These are phyloP conservation scores for Troides helena DNA, from an alignment of 2,888 invertebrate genomes.

Conservation along the genomic window DNA sequence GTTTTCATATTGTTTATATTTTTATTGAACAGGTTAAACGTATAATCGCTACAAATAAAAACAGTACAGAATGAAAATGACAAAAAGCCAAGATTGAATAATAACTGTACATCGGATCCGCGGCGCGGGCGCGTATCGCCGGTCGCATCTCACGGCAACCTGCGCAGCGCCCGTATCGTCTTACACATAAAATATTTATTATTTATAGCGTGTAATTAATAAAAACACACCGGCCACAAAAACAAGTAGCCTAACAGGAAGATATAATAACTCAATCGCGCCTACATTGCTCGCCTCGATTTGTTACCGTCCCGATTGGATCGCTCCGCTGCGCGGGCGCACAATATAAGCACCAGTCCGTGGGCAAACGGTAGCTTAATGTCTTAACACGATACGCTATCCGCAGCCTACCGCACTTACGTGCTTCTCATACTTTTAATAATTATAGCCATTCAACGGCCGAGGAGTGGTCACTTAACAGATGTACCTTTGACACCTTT, in stretches of 20 bases:
- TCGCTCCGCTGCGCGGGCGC: slow-evolving; percentile 52
- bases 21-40: slow-evolving; percentile 24
- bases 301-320: slow-evolving; percentile 77
- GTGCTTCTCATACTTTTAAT: slow-evolving; percentile 40
- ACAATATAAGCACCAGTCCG: slow-evolving; percentile 59
- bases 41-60: slow-evolving; percentile 32
- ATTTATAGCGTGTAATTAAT: slow-evolving; percentile 79
- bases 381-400: slow-evolving; percentile 68
- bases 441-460: slow-evolving; percentile 30
- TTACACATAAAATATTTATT: slow-evolving; percentile 79
- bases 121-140: slow-evolving; percentile 57
- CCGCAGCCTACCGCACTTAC: slow-evolving; percentile 59
- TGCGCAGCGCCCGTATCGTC: slow-evolving; percentile 65
- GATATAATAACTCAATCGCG: slow-evolving; percentile 80
- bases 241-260: slow-evolving; percentile 79
- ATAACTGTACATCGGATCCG: slow-evolving; percentile 62
- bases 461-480: slow-evolving; percentile 34
- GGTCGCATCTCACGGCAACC: slow-evolving; percentile 61
- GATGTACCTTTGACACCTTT: slow-evolving; percentile 12
- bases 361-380: slow-evolving; percentile 64
- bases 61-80: slow-evolving; percentile 62
- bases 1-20: slow-evolving; percentile 1
- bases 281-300: slow-evolving; percentile 66
- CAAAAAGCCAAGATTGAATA: slow-evolving; percentile 54
- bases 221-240: slow-evolving; percentile 77